phyloP scores from a whole-genome alignment of 2,113 vertebrate species.

The Cephalopholis sonnerati region DNA sequence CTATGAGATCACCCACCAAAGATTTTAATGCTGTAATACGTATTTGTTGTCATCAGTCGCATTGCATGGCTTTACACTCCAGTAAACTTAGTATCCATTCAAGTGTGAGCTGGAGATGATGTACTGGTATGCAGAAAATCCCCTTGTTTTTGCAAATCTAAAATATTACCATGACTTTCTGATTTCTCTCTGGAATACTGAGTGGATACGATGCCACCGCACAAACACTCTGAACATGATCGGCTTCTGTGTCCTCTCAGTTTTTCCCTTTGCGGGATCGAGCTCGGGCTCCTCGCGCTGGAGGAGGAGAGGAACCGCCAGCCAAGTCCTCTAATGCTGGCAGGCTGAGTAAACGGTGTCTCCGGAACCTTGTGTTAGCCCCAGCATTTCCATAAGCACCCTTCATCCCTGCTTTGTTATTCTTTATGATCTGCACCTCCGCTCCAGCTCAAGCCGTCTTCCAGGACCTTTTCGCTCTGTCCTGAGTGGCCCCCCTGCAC shows the following conservation, averaged over 20 bases:
- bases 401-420: slow-evolving; percentile 78
- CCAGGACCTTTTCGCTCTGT: slow-evolving; percentile 52
- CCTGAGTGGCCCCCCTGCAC: slow-evolving; percentile 21
- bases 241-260: slow-evolving; percentile 48
- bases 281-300: slow-evolving; percentile 19
- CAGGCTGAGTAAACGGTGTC: slow-evolving; percentile 78
- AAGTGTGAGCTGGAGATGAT: slow-evolving; percentile 29
- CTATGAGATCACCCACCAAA: slow-evolving; percentile 68
- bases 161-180: slow-evolving; percentile 41
- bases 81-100: slow-evolving; percentile 28
- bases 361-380: slow-evolving; percentile 72
- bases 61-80: slow-evolving; percentile 43
- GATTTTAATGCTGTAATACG: slow-evolving; percentile 50
- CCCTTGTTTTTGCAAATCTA: slow-evolving; percentile 8
- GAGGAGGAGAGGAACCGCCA: slow-evolving; percentile 27
- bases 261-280: slow-evolving; percentile 33
- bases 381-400: slow-evolving; percentile 68
- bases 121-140: slow-evolving; percentile 12
- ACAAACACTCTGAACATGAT: slow-evolving; percentile 39
- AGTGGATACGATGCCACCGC: slow-evolving; percentile 17
- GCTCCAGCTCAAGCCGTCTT: slow-evolving; percentile 68
- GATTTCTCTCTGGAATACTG: slow-evolving; percentile 33
- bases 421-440: slow-evolving; percentile 75
- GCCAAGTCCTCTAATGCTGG: slow-evolving; percentile 67
- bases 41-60: slow-evolving; percentile 64